Conservation (phyloP, 2,797 vertebrate species). For the Neosalanx taihuensis region DNA sequence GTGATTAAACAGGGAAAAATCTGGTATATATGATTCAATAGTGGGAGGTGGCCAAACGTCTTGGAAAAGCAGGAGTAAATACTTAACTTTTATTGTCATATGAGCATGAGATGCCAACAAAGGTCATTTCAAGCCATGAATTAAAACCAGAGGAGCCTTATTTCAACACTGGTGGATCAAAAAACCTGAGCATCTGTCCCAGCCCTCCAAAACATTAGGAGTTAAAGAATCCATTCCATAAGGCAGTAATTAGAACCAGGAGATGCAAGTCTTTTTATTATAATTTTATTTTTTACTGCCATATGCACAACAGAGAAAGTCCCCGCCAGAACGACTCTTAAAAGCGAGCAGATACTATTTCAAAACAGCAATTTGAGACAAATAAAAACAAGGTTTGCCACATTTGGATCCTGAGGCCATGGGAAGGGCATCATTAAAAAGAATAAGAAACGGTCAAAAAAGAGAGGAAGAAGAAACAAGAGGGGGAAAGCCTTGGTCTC, state of each 20-base stretch:
- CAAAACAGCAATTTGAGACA: constrained; percentile 49
- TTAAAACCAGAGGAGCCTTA: constrained; percentile 60
- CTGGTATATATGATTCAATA: constrained; percentile 43
- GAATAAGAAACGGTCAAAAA: constrained; percentile 58
- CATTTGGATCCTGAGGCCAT: constrained; percentile 47
- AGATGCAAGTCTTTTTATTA: constrained; percentile 27
- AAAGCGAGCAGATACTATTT: constrained; percentile 47
- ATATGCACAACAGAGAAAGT: constrained; percentile 45
- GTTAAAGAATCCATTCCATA: constrained; percentile 64
- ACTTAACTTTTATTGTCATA: constrained; percentile 68
- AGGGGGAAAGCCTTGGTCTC: constrained; percentile 33
- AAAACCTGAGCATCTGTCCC: constrained; percentile 29
- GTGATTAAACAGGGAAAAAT: constrained; percentile 11
- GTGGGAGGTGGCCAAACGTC: constrained; percentile 44
- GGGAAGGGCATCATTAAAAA: constrained; percentile 53
- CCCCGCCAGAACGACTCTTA: constrained; percentile 42
- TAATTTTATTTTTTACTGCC: constrained; percentile 37
- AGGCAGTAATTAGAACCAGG: constrained; percentile 68
- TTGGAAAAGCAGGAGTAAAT: constrained; percentile 69
- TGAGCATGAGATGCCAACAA: constrained; percentile 48
- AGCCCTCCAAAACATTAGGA: constrained; percentile 61
- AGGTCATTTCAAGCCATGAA: constrained; percentile 52
- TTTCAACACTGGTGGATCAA: constrained; percentile 46
- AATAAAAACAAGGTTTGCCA: constrained; percentile 61
- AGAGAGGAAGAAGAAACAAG: constrained; percentile 32